Evolutionary conservation across 2,113 vertebrate species (phyloP).

Genomic region (Aspidoscelis tigris): DNA sequence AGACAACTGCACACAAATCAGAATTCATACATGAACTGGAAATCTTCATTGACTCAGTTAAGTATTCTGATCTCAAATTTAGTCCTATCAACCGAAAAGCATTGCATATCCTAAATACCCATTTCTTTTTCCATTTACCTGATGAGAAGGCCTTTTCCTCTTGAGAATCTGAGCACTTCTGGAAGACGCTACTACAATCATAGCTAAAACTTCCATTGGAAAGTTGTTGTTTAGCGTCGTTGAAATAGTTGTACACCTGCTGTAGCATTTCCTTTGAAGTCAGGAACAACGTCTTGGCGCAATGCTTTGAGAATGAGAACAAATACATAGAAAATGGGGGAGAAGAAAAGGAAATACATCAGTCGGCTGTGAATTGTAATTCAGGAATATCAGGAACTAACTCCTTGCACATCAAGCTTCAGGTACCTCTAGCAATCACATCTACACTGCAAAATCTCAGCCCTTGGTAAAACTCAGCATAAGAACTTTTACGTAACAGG

Average conservation of each 20-base stretch:
- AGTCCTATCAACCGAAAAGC: not conserved
- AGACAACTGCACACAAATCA: slow-evolving; percentile 52
- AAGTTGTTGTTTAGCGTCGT: slow-evolving; percentile 67
- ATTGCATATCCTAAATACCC: not conserved
- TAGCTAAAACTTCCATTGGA: slow-evolving; percentile 63
- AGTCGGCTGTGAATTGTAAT: not conserved
- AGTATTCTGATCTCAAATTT: not conserved
- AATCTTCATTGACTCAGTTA: not conserved
- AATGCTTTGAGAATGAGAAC: slow-evolving; percentile 59
- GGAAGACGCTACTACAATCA: slow-evolving; percentile 71
- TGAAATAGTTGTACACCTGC: slow-evolving; percentile 76
- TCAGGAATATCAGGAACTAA: not conserved
- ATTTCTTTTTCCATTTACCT: slow-evolving; percentile 48
- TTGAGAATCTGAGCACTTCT: slow-evolving; percentile 52
- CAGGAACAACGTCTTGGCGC: slow-evolving; percentile 65
- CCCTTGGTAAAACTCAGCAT: not conserved
- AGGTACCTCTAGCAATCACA: not conserved
- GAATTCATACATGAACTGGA: not conserved
- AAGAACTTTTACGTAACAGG: not conserved
- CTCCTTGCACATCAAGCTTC: not conserved
- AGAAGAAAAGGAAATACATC: not conserved
- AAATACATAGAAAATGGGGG: not conserved
- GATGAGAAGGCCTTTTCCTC: slow-evolving; percentile 9
- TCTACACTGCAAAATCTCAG: not conserved
- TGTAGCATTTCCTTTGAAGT: slow-evolving; percentile 72